A percentile compares a stretch with the other conserved stretches of the same genome.
Evolutionary conservation across 2,113 vertebrate species (phyloP).

Genomic region (Leucosticte australis): DNA sequence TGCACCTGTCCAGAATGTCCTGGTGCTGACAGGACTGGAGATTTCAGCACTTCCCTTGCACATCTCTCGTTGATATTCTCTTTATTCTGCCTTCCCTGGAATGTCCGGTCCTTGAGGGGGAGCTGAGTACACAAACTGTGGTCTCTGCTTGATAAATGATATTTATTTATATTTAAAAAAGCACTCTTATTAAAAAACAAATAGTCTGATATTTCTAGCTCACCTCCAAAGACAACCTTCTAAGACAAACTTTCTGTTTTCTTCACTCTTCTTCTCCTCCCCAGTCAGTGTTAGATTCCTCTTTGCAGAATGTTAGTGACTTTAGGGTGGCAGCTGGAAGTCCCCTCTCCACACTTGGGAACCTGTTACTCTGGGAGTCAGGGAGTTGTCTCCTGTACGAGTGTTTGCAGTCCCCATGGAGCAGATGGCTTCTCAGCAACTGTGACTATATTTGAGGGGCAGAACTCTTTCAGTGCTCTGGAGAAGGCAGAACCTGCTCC

Average conservation of each 20-base stretch:
- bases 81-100: background rate
- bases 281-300: background rate
- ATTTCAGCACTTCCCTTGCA: background rate
- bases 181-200: background rate
- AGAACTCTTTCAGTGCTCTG: background rate
- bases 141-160: background rate
- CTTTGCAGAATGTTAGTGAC: background rate
- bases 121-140: background rate
- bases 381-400: background rate
- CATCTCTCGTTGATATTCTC: background rate
- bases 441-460: background rate
- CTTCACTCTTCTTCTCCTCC: background rate
- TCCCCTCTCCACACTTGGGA: background rate
- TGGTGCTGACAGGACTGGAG: background rate
- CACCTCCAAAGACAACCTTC: background rate
- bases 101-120: background rate
- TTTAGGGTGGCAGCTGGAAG: background rate
- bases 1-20: background rate
- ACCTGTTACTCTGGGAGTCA: background rate
- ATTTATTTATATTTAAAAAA: background rate
- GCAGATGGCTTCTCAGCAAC: background rate
- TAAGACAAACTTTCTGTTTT: background rate
- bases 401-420: background rate
- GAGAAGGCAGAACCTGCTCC: background rate
- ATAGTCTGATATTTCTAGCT: background rate